These are phyloP conservation scores for Mallotus villosus DNA, from an alignment of 2,797 vertebrate genomes.

Conservation along the genomic window DNA sequence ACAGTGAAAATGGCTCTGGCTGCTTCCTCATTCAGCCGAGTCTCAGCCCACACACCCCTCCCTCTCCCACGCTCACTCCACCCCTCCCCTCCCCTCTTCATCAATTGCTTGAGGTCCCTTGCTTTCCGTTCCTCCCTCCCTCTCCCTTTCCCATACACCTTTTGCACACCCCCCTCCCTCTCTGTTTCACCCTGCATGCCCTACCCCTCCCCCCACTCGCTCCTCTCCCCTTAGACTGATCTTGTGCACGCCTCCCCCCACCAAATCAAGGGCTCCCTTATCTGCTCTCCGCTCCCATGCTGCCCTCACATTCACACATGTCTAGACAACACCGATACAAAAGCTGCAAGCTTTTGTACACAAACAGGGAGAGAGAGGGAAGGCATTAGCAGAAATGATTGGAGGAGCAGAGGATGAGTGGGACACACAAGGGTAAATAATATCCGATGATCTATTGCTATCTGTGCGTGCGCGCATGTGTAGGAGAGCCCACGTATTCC, in stretches of 20 bases:
- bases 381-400: neutral
- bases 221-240: conserved; percentile 51
- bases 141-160: conserved; percentile 12
- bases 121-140: conserved; percentile 17
- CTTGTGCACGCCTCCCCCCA: conserved; percentile 56
- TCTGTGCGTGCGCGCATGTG: neutral
- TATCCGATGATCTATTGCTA: neutral
- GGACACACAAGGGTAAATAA: neutral
- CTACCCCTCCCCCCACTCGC: conserved; percentile 55
- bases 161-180: conserved; percentile 30
- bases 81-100: conserved; percentile 47
- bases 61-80: conserved; percentile 49
- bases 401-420: neutral
- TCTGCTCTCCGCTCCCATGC: conserved; percentile 38
- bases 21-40: conserved; percentile 80
- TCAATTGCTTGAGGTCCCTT: conserved; percentile 70
- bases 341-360: conserved; percentile 12
- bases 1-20: conserved; percentile 82
- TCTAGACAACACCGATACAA: conserved; percentile 36
- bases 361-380: conserved; percentile 6
- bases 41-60: conserved; percentile 70
- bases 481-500: neutral
- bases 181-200: conserved; percentile 54
- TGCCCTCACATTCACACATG: conserved; percentile 30
- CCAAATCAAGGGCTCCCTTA: conserved; percentile 56